Evolutionary conservation across 2,888 invertebrate species (phyloP).

Genomic region (Hydrotaea cyrtoneurina): DNA sequence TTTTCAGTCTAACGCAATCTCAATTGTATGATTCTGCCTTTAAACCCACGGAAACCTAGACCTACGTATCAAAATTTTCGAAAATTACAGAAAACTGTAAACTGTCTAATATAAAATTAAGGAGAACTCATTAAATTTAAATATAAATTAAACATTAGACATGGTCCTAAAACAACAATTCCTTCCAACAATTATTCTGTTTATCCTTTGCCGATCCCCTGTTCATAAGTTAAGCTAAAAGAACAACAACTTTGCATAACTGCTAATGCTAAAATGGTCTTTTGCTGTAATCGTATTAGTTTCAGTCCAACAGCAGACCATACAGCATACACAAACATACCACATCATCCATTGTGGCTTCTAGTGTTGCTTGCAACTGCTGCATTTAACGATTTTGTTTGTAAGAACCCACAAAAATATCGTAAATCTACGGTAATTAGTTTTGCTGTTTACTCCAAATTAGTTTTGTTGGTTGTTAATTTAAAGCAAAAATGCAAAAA

Average conservation of each 20-base stretch:
- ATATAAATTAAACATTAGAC: too few relatives aligned
- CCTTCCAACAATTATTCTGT: too few relatives aligned
- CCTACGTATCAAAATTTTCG: too few relatives aligned
- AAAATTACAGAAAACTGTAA: too few relatives aligned
- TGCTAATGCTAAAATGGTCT: conserved; percentile 29
- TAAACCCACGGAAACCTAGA: too few relatives aligned
- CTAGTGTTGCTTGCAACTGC: conserved; percentile 15
- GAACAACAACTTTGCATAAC: conserved; percentile 9
- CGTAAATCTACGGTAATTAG: conserved; percentile 30
- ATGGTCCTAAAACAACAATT: too few relatives aligned
- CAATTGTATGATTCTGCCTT: too few relatives aligned
- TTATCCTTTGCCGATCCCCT: too few relatives aligned
- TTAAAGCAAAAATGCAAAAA: conserved; percentile 4
- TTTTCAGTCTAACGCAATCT: too few relatives aligned
- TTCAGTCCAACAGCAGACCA: not conserved
- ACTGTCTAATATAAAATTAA: too few relatives aligned
- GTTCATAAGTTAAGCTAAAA: too few relatives aligned
- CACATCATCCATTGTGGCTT: conserved; percentile 31
- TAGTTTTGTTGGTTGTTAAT: conserved; percentile 30
- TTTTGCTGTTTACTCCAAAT: not conserved
- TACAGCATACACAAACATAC: conserved; percentile 7
- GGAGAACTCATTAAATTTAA: too few relatives aligned
- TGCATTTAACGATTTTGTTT: conserved; percentile 33
- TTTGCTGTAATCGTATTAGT: conserved; percentile 10
- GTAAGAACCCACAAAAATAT: conserved; percentile 13